Evolutionary conservation across 2,113 vertebrate species (phyloP).

Genomic region (Strigops habroptila): DNA sequence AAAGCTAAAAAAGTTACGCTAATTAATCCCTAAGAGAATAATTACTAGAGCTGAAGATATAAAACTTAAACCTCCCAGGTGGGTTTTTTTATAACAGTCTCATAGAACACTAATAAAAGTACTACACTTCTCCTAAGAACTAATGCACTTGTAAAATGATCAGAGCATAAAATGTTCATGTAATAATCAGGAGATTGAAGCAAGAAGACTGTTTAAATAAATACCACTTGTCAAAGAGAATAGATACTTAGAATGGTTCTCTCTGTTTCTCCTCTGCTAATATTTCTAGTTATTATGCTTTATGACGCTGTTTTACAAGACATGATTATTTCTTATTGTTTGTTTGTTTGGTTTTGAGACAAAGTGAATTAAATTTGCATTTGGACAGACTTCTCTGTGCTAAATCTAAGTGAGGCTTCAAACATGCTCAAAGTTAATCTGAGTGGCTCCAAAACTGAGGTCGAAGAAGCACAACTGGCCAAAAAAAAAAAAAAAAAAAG

Average conservation of each 20-base stretch:
- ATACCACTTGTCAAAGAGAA: constrained; percentile 16
- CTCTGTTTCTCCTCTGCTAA: neutral
- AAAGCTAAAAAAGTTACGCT: constrained; percentile 57
- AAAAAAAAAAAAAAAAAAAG: neutral
- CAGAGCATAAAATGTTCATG: constrained; percentile 53
- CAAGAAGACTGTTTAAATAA: constrained; percentile 46
- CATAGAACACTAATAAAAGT: constrained; percentile 51
- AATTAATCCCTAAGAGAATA: constrained; percentile 76
- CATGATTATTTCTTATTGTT: neutral
- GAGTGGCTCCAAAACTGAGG: neutral
- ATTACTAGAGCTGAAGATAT: constrained; percentile 58
- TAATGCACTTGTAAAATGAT: constrained; percentile 43
- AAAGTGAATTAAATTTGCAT: neutral
- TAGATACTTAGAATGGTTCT: neutral
- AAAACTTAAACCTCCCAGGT: constrained; percentile 60
- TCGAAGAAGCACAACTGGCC: rapidly evolving
- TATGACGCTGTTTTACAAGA: neutral
- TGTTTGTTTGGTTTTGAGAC: neutral
- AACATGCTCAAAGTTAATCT: neutral
- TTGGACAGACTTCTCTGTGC: neutral
- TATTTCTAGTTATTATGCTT: neutral
- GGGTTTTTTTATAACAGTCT: constrained; percentile 26
- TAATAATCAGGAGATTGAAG: constrained; percentile 26
- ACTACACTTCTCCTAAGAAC: constrained; percentile 42
- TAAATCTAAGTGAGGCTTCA: neutral